A percentile compares a stretch with the other conserved stretches of the same genome.
phyloP scores from a whole-genome alignment of 2,113 vertebrate genomes.

The Irena cyanogastra region DNA sequence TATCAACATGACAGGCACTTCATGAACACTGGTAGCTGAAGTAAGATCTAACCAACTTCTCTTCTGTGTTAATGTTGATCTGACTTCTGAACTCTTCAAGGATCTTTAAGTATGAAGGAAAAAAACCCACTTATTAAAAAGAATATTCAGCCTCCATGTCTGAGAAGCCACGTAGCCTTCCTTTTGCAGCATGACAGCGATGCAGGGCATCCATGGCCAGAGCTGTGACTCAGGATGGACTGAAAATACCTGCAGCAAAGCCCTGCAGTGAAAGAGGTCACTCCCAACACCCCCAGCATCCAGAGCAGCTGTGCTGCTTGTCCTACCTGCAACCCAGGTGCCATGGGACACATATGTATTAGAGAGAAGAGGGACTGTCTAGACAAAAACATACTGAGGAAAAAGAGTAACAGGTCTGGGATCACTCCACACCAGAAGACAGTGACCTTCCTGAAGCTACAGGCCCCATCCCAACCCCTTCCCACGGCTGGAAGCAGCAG shows the following conservation, averaged over 20 bases:
- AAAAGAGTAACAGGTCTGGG: neutral
- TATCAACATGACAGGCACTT: neutral
- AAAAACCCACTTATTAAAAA: neutral
- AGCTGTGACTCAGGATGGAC: neutral
- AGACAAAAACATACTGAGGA: neutral
- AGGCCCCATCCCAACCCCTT: neutral
- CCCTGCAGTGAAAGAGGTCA: neutral
- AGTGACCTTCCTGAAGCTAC: neutral
- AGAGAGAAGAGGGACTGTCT: neutral
- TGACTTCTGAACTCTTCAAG: neutral
- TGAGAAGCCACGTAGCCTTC: rapidly evolving
- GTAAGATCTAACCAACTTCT: neutral
- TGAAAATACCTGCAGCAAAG: neutral
- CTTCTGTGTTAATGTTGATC: neutral
- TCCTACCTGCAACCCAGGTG: neutral
- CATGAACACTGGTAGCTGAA: neutral
- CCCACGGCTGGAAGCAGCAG: neutral
- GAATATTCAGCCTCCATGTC: rapidly evolving
- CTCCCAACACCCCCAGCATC: neutral
- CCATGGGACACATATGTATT: rapidly evolving
- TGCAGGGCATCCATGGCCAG: neutral
- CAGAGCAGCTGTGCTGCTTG: neutral
- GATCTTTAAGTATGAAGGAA: neutral
- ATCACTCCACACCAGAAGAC: neutral
- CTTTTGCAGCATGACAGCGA: rapidly evolving